Percentiles rank a stretch among this genome's conserved stretches.
Conservation (phyloP, 2,113 vertebrate genomes). For the Ivindomyrus marchei region DNA sequence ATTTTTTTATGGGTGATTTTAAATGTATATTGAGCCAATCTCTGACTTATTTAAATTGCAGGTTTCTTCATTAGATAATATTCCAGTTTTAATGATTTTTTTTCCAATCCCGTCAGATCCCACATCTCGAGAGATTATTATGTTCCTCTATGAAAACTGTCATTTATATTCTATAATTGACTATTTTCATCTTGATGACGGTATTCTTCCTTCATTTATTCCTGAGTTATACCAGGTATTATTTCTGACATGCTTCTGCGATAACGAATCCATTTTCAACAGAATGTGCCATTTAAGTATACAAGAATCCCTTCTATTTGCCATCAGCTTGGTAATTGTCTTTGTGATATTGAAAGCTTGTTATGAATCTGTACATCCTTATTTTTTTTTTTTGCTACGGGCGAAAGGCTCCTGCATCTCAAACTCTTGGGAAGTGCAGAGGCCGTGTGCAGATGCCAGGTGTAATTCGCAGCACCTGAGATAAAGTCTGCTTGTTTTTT, state of each 20-base stretch:
- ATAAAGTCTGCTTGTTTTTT: neutral
- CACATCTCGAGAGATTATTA: conserved; percentile 3
- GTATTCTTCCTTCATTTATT: neutral
- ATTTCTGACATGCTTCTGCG: conserved; percentile 3
- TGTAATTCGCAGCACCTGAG: neutral
- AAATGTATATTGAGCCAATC: conserved; percentile 1
- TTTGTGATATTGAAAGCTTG: conserved; percentile 5
- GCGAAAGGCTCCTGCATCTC: neutral
- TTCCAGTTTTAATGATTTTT: conserved; percentile 18
- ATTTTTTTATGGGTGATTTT: neutral
- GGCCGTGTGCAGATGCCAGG: neutral
- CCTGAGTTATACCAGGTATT: conserved; percentile 1
- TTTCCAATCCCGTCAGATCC: neutral
- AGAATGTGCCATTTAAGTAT: neutral
- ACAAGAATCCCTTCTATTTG: neutral
- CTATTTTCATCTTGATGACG: conserved; percentile 3
- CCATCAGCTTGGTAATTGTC: neutral
- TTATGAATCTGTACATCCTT: too few relatives aligned
- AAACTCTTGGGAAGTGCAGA: neutral
- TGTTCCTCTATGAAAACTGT: neutral
- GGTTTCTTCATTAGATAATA: conserved; percentile 15
- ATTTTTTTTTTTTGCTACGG: neutral
- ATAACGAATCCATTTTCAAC: conserved; percentile 14
- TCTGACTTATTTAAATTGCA: conserved; percentile 12
- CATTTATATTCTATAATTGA: conserved; percentile 17